Base-by-base conservation (phyloP, 2,113 vertebrate species). In the Anolis carolinensis region DNA sequence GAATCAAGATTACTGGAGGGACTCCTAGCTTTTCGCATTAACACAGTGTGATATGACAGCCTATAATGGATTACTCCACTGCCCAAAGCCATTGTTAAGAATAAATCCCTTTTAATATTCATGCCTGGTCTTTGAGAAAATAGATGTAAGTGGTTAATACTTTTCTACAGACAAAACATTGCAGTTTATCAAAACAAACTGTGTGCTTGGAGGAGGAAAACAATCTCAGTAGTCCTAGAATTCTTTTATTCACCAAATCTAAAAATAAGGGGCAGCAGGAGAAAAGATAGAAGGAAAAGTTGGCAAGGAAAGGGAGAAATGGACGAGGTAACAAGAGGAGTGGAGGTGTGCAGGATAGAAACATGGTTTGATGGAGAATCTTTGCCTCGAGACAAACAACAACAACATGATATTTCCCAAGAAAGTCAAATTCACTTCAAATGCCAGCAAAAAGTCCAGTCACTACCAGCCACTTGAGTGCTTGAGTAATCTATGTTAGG, bases 51-150 rank as follows among this genome's bases (percentile, higher is more conserved):
- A 93, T 94, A 94, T 95, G 95, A 95, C 93, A 94, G 90, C 90
- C 81, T 94, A 91, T 94, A 96, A 95, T 95, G 93, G 94, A 96
- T 96, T 94, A 94, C 93, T 95, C 91, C 93, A 93, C 93, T 94
- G 92, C 93, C 94, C 50, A 84, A 87, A 95, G 93, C 91, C 93
- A 93, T 94, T 91, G 93, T 92, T 59, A 93, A 91, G 92, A 93
- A 95, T 95, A 95, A 95, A 95, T 95, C 91, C 93, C 89, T 95
- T 95, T 96, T 95, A 94, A 96, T 95, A 96, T 96, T 95, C 94
- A 95, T 95, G 94, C 94, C 89, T 72, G 55, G 94, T 94, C 93
- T 96, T 95, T 95, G 94, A 94, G 94, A 93, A 95, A 95, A 96
- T 95, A 95, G 94, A 96, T 95, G 95, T 94, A 95, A 94, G 93